phyloP scores from a whole-genome alignment of 2,113 vertebrate genomes.

The Caranx ignobilis region DNA sequence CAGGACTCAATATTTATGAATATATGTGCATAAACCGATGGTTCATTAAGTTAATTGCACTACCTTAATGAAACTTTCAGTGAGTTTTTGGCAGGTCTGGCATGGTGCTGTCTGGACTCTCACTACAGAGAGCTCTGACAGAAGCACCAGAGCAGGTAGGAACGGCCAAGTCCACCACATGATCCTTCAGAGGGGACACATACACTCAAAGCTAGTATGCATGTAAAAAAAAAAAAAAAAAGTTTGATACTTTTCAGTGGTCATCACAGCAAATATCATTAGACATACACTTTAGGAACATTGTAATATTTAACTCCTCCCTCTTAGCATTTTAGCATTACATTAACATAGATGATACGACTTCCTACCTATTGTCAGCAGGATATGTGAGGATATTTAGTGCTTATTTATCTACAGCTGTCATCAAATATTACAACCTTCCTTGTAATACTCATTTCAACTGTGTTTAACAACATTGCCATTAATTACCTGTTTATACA shows the following conservation, averaged over 20 bases:
- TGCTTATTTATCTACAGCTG: too few relatives aligned
- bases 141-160: conserved; percentile 78
- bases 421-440: too few relatives aligned
- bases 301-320: background rate
- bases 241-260: background rate
- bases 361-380: too few relatives aligned
- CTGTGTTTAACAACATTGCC: too few relatives aligned
- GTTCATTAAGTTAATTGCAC: background rate
- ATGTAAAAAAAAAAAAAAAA: background rate
- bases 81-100: conserved; percentile 89
- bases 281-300: background rate
- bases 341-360: too few relatives aligned
- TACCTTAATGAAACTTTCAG: conserved; percentile 91
- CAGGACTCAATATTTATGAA: background rate
- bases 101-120: conserved; percentile 87
- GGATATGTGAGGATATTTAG: too few relatives aligned
- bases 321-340: background rate
- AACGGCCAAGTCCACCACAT: conserved; percentile 80
- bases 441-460: too few relatives aligned
- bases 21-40: background rate
- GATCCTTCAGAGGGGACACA: conserved; percentile 42
- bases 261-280: background rate
- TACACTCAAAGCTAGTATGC: background rate
- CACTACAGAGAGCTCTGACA: conserved; percentile 77
- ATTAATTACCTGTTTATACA: too few relatives aligned